Percentiles rank a stretch among this genome's conserved stretches.
These are phyloP conservation scores for Ceyx melanurus DNA, from an alignment of 2,113 vertebrate genomes.

Conservation along the genomic window DNA sequence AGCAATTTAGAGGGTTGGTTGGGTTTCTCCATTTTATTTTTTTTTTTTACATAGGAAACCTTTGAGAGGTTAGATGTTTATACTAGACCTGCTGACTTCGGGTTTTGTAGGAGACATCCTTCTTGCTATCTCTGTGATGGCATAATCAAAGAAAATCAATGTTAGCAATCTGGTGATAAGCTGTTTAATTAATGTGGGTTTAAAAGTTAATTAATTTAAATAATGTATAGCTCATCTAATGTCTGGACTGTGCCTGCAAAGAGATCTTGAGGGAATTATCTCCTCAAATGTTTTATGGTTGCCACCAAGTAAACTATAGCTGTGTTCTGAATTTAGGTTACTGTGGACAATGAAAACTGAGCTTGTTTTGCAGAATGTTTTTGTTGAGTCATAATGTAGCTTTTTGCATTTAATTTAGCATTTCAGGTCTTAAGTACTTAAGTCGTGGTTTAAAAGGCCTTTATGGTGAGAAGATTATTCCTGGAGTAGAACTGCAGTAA, in stretches of 20 bases:
- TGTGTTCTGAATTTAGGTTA: neutral
- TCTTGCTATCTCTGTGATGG: slow-evolving; percentile 6
- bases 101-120: slow-evolving; percentile 21
- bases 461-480: neutral
- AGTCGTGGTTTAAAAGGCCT: neutral
- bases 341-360: neutral
- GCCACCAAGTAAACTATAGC: neutral
- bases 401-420: neutral
- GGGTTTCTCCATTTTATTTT: neutral
- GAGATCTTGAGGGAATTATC: neutral
- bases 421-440: neutral
- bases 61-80: slow-evolving; percentile 63
- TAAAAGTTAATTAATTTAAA: slow-evolving; percentile 53
- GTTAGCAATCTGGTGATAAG: slow-evolving; percentile 52
- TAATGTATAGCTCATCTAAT: slow-evolving; percentile 36
- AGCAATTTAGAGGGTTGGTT: slow-evolving; percentile 45
- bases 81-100: slow-evolving; percentile 65
- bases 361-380: neutral
- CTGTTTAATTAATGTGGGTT: slow-evolving; percentile 56
- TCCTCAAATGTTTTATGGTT: neutral
- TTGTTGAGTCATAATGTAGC: neutral
- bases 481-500: neutral
- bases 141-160: slow-evolving; percentile 53
- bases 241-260: neutral
- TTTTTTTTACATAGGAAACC: neutral